These are phyloP conservation scores for Catharus fuscescens DNA, from an alignment of 2,113 vertebrate species.

Conservation along the genomic window DNA sequence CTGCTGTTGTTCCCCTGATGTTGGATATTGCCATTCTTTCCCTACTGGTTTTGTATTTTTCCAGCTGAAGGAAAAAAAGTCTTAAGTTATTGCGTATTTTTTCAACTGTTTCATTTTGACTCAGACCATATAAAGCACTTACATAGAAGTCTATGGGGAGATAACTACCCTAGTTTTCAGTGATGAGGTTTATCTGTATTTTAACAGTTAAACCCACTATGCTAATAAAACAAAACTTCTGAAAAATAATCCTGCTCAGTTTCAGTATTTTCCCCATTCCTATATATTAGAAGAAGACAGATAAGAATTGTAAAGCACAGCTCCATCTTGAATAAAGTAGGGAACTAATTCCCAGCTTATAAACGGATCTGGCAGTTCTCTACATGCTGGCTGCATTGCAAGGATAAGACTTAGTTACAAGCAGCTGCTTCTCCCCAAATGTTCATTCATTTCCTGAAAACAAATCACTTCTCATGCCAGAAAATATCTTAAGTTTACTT, in stretches of 20 bases:
- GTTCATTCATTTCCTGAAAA: neutral
- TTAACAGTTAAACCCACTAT: slow-evolving; percentile 19
- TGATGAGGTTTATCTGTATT: slow-evolving; percentile 27
- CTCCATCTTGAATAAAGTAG: neutral
- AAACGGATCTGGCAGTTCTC: neutral
- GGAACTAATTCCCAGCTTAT: neutral
- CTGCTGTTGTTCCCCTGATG: neutral
- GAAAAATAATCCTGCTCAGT: slow-evolving; percentile 29
- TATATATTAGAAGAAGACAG: neutral
- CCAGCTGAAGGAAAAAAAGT: neutral
- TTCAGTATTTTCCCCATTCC: slow-evolving; percentile 34
- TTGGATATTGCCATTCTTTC: neutral
- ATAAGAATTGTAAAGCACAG: neutral
- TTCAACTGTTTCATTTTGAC: neutral
- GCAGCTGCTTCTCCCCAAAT: neutral
- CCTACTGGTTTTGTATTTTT: neutral
- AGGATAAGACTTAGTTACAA: neutral
- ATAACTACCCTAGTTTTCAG: neutral
- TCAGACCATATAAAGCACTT: neutral
- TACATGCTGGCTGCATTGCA: neutral
- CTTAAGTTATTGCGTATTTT: neutral
- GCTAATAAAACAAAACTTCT: slow-evolving; percentile 48
- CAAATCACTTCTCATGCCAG: neutral
- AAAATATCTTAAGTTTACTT: neutral
- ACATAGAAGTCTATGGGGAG: neutral